Conservation (phyloP, 2,113 vertebrate genomes). For the Sinocyclocheilus grahami region DNA sequence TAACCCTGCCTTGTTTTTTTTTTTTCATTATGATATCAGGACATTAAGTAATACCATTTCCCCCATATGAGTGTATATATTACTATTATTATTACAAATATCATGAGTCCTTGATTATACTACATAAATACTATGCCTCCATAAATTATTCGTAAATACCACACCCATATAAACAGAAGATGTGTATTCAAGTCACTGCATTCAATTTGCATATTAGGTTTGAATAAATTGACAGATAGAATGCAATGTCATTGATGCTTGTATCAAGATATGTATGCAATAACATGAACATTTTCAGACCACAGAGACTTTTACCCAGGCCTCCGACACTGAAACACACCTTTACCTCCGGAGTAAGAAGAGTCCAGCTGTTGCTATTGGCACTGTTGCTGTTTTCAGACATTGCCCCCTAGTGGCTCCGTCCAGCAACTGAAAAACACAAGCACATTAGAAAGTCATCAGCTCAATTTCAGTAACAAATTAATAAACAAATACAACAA, state of each 20-base stretch:
- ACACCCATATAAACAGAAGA: neutral
- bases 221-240: neutral
- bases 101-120: neutral
- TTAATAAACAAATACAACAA: neutral
- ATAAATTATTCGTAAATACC: too few relatives aligned
- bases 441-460: neutral
- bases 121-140: too few relatives aligned
- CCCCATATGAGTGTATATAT: neutral
- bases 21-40: too few relatives aligned
- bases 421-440: slow-evolving; percentile 68
- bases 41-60: too few relatives aligned
- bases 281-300: neutral
- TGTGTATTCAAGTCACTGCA: neutral
- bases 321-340: slow-evolving; percentile 5
- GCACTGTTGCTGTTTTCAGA: slow-evolving; percentile 65
- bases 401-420: slow-evolving; percentile 71
- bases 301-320: neutral
- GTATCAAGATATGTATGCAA: neutral
- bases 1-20: too few relatives aligned
- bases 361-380: slow-evolving; percentile 76
- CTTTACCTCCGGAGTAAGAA: slow-evolving; percentile 73
- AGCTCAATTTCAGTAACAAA: neutral
- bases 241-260: neutral
- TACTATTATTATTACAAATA: neutral
- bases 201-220: slow-evolving; percentile 4